Evolutionary conservation across 2,113 vertebrate genomes (phyloP).

Genomic region (Chaetura pelagica): DNA sequence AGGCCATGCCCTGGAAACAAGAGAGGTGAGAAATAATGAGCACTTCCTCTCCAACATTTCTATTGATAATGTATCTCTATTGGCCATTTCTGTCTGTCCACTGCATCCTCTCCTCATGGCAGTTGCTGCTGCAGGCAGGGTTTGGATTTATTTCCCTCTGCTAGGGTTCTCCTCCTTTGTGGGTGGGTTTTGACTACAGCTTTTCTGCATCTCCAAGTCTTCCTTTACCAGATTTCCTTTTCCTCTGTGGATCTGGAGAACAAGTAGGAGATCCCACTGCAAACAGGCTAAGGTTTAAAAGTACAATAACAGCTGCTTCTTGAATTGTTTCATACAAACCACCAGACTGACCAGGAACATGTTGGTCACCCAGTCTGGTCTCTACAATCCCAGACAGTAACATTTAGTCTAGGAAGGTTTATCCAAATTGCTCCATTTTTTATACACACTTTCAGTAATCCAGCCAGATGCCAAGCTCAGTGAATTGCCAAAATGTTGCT

Average conservation of each 20-base stretch:
- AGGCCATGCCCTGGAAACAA: constrained; percentile 93
- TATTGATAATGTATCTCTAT: background rate
- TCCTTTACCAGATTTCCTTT: background rate
- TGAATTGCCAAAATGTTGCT: background rate
- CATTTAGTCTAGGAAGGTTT: background rate
- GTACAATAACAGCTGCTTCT: background rate
- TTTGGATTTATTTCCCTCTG: background rate
- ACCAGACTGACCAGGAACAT: background rate
- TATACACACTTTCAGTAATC: rapidly evolving
- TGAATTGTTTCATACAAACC: background rate
- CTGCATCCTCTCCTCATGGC: rapidly evolving
- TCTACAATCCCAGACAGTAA: rapidly evolving
- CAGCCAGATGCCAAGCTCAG: background rate
- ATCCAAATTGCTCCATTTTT: background rate
- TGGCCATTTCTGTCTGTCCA: background rate
- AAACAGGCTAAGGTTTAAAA: background rate
- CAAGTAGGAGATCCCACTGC: background rate
- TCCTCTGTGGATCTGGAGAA: too few species aligned
- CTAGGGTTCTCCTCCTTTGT: background rate
- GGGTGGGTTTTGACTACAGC: rapidly evolving
- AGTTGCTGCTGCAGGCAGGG: background rate
- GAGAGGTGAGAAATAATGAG: background rate
- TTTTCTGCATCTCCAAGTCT: rapidly evolving
- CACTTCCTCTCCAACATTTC: rapidly evolving
- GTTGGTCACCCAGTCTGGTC: background rate